Conservation (phyloP, 1,140 invertebrate genomes). For the Drosophila lacteicornis region DNA sequence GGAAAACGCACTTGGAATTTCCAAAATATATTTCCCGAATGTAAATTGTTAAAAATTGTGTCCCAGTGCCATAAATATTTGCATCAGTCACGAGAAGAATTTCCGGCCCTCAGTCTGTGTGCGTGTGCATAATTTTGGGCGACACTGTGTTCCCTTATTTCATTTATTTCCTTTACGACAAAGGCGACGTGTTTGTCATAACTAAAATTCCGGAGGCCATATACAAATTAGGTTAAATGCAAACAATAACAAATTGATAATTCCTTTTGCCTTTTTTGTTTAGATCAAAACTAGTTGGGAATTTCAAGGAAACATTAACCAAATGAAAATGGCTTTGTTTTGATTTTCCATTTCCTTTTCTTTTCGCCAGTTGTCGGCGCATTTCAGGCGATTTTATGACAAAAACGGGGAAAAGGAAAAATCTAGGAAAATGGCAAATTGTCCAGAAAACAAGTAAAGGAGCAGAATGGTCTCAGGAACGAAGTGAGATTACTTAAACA, state of each 20-base stretch:
- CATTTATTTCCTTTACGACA: slow-evolving; percentile 14
- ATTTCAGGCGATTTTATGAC: slow-evolving; percentile 24
- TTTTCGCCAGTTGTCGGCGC: slow-evolving; percentile 12
- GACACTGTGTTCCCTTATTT: slow-evolving; percentile 30
- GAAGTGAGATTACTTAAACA: neutral
- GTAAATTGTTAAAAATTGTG: slow-evolving; percentile 43
- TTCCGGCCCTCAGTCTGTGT: slow-evolving; percentile 8
- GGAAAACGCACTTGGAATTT: slow-evolving; percentile 55
- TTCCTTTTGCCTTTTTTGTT: slow-evolving; percentile 16
- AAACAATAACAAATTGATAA: slow-evolving; percentile 64
- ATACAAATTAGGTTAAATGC: slow-evolving; percentile 68
- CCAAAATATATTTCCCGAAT: slow-evolving; percentile 47
- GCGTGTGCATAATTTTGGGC: slow-evolving; percentile 44
- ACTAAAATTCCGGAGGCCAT: slow-evolving; percentile 29
- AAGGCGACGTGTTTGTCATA: slow-evolving; percentile 67
- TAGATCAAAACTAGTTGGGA: slow-evolving; percentile 11
- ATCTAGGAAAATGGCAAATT: neutral
- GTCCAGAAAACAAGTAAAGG: neutral
- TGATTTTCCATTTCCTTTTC: neutral
- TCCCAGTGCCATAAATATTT: slow-evolving; percentile 46
- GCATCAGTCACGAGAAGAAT: slow-evolving; percentile 32
- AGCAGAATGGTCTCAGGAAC: neutral
- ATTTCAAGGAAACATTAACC: slow-evolving; percentile 1
- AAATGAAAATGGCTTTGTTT: slow-evolving; percentile 30
- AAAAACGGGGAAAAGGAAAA: slow-evolving; percentile 3